Base-by-base conservation (phyloP, 2,888 invertebrate genomes). In the Caenorhabditis sp. region DNA sequence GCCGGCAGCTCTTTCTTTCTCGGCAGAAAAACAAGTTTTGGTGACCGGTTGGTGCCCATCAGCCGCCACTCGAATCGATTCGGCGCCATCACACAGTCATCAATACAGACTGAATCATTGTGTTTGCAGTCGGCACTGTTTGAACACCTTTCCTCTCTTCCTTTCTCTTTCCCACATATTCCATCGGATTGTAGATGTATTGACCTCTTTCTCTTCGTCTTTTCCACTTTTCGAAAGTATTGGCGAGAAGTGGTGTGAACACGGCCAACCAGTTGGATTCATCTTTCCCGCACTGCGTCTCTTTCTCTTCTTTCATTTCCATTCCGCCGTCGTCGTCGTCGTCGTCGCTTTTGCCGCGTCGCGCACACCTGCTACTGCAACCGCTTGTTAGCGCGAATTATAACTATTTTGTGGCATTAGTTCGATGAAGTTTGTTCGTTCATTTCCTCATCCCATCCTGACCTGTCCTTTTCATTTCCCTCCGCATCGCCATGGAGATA, bases 91-190 rank as follows among this genome's bases (percentile, higher is more conserved):
- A n/a, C 37, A 46, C 50, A 48, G 27, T 46, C 41, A 66, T 48
- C 41, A 43, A n/a, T n/a, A n/a, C n/a, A 22, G 48, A 43, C 52
- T 70, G 45, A 45, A 53, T 70, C 68, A 68, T 59, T 45, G 32
- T 70, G 41, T 70, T 59, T 70, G 52, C 45, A 43, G 45, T 59
- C 6, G 9, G 35, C 9, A 59, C 45, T 70, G 35, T 70, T 70
- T 70, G 70, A 70, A 70, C 70, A 70, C 70, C 70, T 70, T 70
- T 70, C 8, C 15, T 17, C 2, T 5, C n/a, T 46, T 22, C 30
- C 39, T 20, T 46, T 59, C 35, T 52, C 20, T n/a, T n/a, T n/a
- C n/a, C n/a, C n/a, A n/a, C n/a, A n/a, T n/a, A n/a, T n/a, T n/a
- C n/a, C n/a, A n/a, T n/a, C n/a, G n/a, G n/a, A n/a, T n/a, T n/a